Conservation (phyloP, 1,140 invertebrate genomes). For the Lordiphosa clarofinis region DNA sequence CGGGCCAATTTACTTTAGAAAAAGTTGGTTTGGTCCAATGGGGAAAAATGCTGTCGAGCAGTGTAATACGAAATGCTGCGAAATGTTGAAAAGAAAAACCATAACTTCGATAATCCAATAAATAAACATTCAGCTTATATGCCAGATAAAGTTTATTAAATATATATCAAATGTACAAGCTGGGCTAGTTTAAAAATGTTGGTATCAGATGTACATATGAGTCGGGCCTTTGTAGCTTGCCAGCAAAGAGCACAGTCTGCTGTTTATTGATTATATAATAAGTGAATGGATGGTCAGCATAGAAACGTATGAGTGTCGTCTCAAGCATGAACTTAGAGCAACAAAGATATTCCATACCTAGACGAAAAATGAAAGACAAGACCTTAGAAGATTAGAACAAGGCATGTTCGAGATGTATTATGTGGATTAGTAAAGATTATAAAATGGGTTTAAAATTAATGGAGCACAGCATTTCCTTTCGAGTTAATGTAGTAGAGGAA, state of each 20-base stretch:
- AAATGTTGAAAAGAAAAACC: constrained; percentile 5
- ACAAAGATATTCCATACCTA: constrained; percentile 36
- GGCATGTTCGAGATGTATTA: neutral
- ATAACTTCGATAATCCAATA: neutral
- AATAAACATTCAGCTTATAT: neutral
- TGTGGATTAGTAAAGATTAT: too few species aligned
- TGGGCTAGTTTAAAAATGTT: constrained; percentile 28
- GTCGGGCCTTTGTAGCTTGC: constrained; percentile 15
- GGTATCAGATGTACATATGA: constrained; percentile 23
- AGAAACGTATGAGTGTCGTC: constrained; percentile 32
- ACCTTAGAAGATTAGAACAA: constrained; percentile 14
- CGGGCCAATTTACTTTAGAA: too few species aligned
- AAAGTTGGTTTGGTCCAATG: too few species aligned
- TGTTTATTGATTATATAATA: constrained; percentile 33
- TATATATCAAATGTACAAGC: constrained; percentile 20
- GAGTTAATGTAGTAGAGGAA: constrained; percentile 18
- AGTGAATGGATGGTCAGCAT: constrained; percentile 46
- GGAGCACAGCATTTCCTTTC: constrained; percentile 1
- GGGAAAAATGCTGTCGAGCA: too few species aligned
- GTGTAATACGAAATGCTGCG: constrained; percentile 58
- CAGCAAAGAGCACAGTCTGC: constrained; percentile 34
- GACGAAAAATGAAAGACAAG: constrained; percentile 21
- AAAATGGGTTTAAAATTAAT: constrained; percentile 7
- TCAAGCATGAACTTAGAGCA: constrained; percentile 43
- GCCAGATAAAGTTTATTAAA: too few species aligned